phyloP scores from a whole-genome alignment of 2,113 vertebrate species.

The Perca schrenkii region DNA sequence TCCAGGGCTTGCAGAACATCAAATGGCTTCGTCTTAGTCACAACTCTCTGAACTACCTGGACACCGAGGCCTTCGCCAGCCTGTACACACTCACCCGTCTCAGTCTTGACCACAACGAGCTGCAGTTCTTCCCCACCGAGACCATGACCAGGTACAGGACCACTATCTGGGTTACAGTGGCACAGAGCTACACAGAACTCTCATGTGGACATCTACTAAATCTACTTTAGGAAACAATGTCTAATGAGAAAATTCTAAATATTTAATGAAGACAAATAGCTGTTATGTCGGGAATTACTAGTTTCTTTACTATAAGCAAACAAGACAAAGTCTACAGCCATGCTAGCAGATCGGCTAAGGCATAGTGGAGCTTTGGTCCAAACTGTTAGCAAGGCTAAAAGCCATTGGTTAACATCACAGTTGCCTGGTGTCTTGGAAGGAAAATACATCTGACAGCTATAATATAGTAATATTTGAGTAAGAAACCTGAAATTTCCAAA shows the following conservation, averaged over 20 bases:
- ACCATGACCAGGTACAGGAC: constrained; percentile 86
- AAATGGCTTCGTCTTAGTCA: constrained; percentile 92
- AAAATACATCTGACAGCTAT: neutral
- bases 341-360: too few relatives aligned
- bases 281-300: too few relatives aligned
- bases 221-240: neutral
- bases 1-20: constrained; percentile 90
- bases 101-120: constrained; percentile 93
- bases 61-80: constrained; percentile 90
- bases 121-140: constrained; percentile 91
- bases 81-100: constrained; percentile 89
- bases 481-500: neutral
- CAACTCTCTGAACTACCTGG: constrained; percentile 92
- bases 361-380: too few relatives aligned
- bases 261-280: too few relatives aligned
- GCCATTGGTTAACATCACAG: neutral
- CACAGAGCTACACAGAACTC: neutral
- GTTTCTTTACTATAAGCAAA: too few relatives aligned
- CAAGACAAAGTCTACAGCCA: too few relatives aligned
- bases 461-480: neutral
- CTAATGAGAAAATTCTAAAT: neutral
- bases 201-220: neutral
- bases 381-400: neutral
- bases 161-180: neutral
- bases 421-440: neutral